Evolutionary conservation across 2,888 invertebrate genomes (phyloP), one percentile per base, ranked within the genome.

Genomic region (Meganola albula): DNA sequence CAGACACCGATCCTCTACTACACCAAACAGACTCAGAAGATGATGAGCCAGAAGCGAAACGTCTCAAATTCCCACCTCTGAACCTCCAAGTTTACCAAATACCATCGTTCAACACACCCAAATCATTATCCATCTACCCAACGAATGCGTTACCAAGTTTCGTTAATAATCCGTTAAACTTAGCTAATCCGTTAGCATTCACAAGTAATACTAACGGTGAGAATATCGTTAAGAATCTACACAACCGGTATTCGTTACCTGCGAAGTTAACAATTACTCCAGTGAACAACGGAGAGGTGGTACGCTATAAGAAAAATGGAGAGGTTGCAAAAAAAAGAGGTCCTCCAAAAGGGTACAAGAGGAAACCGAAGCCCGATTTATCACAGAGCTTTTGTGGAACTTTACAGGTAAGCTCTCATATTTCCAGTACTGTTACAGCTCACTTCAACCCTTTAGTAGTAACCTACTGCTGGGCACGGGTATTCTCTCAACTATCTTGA

Each of bases 241-340:
- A 83, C 13, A 76, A 60, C 30, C 49, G 74, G 24, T 73, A 70
- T 33, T 84, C 84, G 0, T 45, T 84, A 43, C 84, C 84, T 0
- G 67, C 83, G 0, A 83, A 82, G 23, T 44, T 83, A 20, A 73
- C 74, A 0, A 82, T 83, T 12, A 78, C 79, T 1, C 80, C 80
- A 0, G 74, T 80, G 0, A 65, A 60, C 1, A 56, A 59, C 0
- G 76, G 73, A 0, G 79, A 78, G 22, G 45, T 82, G 1, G 68
- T 85, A 0, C 58, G 83, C 40, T 84, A 84, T 48, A 85, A 85
- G 51, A 85, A 85, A 36, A 85, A 85, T 59, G 84, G 84, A 0
- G 84, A 85, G 24, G 51, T 85, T 0, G 84, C 84, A 0, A 85
- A 85, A 55, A 85, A 85, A 29, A 49, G 84, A 22, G 84, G 84